Conservation (phyloP, 2,888 invertebrate species). For the Pediacus dermestoides region DNA sequence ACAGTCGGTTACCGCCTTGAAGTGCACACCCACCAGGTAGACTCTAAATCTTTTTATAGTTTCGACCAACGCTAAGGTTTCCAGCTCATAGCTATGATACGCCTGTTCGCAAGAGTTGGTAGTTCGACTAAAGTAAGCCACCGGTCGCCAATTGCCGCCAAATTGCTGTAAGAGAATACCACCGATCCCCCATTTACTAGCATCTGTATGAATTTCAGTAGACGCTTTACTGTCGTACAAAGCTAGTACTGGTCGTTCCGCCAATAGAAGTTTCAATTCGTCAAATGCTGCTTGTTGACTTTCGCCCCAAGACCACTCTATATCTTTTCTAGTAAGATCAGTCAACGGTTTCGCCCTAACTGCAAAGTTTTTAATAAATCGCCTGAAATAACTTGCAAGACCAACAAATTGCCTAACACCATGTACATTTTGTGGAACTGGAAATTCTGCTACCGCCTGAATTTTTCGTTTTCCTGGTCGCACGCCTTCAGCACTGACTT, state of each 20-base stretch:
- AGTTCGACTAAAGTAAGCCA: slow-evolving; percentile 34
- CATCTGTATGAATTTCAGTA: slow-evolving; percentile 35
- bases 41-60: slow-evolving; percentile 21
- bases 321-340: slow-evolving; percentile 19
- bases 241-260: slow-evolving; percentile 23
- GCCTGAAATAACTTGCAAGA: slow-evolving; percentile 28
- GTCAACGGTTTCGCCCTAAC: slow-evolving; percentile 17
- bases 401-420: slow-evolving; percentile 28
- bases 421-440: slow-evolving; percentile 24
- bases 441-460: slow-evolving; percentile 18
- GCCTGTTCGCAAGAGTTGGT: slow-evolving; percentile 31
- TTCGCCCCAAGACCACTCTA: slow-evolving; percentile 12
- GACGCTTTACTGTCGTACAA: slow-evolving; percentile 24
- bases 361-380: slow-evolving; percentile 18
- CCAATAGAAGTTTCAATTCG: slow-evolving; percentile 9
- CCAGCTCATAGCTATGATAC: slow-evolving; percentile 26
- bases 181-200: slow-evolving; percentile 27
- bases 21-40: slow-evolving; percentile 22
- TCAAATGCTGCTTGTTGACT: slow-evolving; percentile 11
- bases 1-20: slow-evolving; percentile 28
- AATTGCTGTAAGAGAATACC: slow-evolving; percentile 29
- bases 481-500: slow-evolving; percentile 17
- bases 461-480: slow-evolving; percentile 19
- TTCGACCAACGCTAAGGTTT: slow-evolving; percentile 28
- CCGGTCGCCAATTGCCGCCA: slow-evolving; percentile 16